A percentile compares a stretch with the other conserved stretches of the same genome.
phyloP scores from a whole-genome alignment of 2,113 vertebrate species.

The Coryphaenoides rupestris region DNA sequence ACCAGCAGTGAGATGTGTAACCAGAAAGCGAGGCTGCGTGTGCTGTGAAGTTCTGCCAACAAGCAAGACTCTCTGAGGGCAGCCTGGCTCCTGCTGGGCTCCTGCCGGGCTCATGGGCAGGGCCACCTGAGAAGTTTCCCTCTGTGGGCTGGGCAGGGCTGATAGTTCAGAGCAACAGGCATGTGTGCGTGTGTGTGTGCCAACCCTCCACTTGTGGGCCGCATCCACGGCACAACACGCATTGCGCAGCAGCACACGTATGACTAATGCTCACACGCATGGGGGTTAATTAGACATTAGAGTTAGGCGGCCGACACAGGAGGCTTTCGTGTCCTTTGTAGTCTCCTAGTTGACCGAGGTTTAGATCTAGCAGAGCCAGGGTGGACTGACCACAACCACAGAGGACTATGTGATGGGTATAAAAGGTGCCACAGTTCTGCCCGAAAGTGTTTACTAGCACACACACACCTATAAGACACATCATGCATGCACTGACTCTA shows the following conservation, averaged over 20 bases:
- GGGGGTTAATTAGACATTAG: not conserved
- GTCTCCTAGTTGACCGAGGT: too few species aligned
- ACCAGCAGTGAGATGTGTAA: too few species aligned
- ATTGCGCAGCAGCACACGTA: not conserved
- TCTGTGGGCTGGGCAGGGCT: conserved; percentile 37
- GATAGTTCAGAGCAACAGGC: conserved; percentile 37
- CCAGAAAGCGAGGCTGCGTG: conserved; percentile 21
- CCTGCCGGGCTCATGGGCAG: too few species aligned
- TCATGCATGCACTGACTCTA: conserved; percentile 27
- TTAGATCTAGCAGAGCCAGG: too few species aligned
- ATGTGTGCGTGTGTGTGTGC: conserved; percentile 34
- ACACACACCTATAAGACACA: conserved; percentile 39
- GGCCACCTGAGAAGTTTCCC: conserved; percentile 53
- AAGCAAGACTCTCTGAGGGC: conserved; percentile 25
- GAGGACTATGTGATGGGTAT: not conserved
- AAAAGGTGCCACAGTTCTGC: conserved; percentile 30
- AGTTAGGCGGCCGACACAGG: not conserved
- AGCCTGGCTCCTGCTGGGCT: conserved; percentile 31
- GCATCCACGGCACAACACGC: not conserved
- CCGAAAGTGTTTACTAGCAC: not conserved
- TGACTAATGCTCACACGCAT: not conserved
- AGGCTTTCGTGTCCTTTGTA: not conserved
- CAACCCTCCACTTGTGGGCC: too few species aligned
- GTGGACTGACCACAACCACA: too few species aligned
- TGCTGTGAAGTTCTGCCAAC: conserved; percentile 26